Evolutionary conservation across 2,797 vertebrate genomes (phyloP).

Genomic region (Eulemur albifrons): DNA sequence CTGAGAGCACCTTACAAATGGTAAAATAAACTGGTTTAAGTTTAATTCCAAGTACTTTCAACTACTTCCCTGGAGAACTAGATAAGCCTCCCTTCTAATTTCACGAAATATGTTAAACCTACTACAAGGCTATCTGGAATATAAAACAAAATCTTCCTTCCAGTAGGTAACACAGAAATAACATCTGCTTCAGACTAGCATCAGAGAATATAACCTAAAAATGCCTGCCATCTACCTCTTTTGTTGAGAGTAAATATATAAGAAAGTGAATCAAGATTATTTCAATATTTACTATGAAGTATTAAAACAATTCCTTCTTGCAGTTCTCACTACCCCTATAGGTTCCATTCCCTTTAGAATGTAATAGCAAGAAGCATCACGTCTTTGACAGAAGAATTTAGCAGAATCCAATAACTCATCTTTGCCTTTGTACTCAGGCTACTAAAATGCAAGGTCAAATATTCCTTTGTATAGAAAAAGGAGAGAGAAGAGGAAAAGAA

Average conservation of each 20-base stretch:
- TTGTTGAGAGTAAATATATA: neutral
- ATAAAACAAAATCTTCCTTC: conserved; percentile 48
- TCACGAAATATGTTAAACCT: conserved; percentile 41
- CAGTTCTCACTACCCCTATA: neutral
- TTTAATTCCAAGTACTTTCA: conserved; percentile 24
- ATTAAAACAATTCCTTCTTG: neutral
- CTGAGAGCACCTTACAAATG: neutral
- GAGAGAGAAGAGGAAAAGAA: neutral
- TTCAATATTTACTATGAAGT: conserved; percentile 17
- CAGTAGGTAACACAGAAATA: conserved; percentile 40
- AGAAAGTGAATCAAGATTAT: neutral
- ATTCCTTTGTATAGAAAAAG: neutral
- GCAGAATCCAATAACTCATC: conserved; percentile 34
- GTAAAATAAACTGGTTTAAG: conserved; percentile 25
- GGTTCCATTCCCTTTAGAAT: conserved; percentile 24
- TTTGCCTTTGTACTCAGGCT: conserved; percentile 27
- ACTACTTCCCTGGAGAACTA: neutral
- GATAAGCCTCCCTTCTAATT: neutral
- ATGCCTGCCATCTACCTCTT: conserved; percentile 18
- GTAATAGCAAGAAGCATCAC: neutral
- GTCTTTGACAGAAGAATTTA: conserved; percentile 40
- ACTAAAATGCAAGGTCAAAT: conserved; percentile 47
- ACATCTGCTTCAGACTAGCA: conserved; percentile 36
- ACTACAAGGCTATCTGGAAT: neutral
- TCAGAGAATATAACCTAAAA: conserved; percentile 46